phyloP scores from a whole-genome alignment of 2,113 vertebrate genomes.

The Pteruthius melanotis region DNA sequence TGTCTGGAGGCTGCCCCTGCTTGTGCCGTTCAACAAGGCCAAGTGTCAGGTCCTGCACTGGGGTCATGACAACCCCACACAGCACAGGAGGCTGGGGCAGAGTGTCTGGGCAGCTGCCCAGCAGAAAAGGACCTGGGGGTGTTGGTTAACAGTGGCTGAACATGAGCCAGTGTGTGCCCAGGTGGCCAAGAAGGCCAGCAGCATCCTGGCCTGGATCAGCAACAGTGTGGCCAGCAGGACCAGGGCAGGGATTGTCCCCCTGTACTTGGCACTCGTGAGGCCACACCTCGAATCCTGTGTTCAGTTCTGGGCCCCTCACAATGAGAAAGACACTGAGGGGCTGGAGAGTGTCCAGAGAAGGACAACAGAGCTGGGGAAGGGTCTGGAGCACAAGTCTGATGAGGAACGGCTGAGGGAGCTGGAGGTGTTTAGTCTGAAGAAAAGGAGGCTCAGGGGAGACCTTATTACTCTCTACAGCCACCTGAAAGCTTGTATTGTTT shows the following conservation, averaged over 20 bases:
- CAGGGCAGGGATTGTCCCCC: neutral
- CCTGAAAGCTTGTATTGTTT: neutral
- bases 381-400: neutral
- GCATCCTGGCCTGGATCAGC: neutral
- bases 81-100: rapidly evolving
- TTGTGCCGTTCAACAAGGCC: neutral
- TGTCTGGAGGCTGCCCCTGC: neutral
- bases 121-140: neutral
- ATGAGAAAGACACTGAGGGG: neutral
- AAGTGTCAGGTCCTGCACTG: neutral
- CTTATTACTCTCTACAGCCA: neutral
- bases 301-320: rapidly evolving
- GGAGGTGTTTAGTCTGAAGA: neutral
- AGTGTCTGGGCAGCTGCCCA: neutral
- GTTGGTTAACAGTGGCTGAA: neutral
- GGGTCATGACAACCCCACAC: neutral
- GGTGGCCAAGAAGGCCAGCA: neutral
- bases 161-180: neutral
- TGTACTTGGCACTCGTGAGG: neutral
- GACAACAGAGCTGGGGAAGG: neutral
- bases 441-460: neutral
- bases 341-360: neutral
- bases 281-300: rapidly evolving
- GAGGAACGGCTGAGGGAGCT: neutral
- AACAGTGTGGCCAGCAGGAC: neutral